These are phyloP conservation scores for Ptychadena robeensis DNA, from an alignment of 2,797 vertebrate species.

Conservation along the genomic window DNA sequence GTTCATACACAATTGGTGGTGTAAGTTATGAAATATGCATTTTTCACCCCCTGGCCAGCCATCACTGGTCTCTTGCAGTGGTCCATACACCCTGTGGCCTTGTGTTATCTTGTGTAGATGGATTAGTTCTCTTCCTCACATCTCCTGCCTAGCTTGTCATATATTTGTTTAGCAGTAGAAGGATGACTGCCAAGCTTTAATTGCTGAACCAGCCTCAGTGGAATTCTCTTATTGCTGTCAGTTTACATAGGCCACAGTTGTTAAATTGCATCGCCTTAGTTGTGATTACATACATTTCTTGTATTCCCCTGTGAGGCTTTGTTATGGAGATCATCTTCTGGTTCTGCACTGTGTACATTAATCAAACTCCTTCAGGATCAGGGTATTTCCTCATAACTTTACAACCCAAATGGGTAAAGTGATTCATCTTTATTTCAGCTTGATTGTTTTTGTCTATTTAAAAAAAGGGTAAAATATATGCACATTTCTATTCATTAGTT, in stretches of 20 bases:
- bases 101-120: no score
- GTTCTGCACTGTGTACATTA: not conserved
- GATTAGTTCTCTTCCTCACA: not conserved
- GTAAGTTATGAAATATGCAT: no score
- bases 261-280: not conserved
- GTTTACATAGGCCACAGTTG: not conserved
- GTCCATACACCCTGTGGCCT: no score
- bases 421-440: not conserved
- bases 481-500: no score
- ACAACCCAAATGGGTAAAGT: not conserved
- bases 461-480: no score
- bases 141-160: not conserved
- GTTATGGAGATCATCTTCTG: not conserved
- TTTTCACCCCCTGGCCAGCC: no score
- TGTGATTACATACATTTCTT: not conserved
- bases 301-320: not conserved
- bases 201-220: not conserved
- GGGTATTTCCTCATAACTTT: no score
- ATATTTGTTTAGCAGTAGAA: not conserved
- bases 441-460: no score
- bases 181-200: constrained; percentile 2
- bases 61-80: no score
- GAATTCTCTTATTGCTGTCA: constrained; percentile 2
- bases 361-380: not conserved
- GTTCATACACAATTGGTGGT: no score